Conservation (phyloP, 2,888 invertebrate genomes). For the Buathra laborator region DNA sequence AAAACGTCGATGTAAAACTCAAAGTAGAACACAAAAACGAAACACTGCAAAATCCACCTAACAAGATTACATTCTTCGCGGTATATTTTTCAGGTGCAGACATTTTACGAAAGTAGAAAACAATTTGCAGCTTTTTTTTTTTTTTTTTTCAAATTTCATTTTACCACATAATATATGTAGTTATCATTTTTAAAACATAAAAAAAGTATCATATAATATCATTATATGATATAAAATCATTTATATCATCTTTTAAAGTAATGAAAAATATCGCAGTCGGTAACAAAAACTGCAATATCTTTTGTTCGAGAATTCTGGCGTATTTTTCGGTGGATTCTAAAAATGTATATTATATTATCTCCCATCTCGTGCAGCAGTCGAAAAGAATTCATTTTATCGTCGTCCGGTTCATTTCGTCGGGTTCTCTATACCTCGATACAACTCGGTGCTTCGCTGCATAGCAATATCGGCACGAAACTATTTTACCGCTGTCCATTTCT, state of each 20-base stretch:
- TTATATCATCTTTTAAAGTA: neutral
- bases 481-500: slow-evolving; percentile 30
- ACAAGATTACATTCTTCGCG: neutral
- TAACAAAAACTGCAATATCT: neutral
- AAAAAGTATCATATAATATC: too few species aligned
- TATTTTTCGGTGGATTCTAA: too few species aligned
- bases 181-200: too few species aligned
- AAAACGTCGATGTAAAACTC: slow-evolving; percentile 17
- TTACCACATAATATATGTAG: too few species aligned
- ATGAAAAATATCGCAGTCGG: neutral
- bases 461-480: slow-evolving; percentile 45
- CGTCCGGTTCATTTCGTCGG: slow-evolving; percentile 27
- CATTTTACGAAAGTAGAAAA: neutral
- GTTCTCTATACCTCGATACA: slow-evolving; percentile 5
- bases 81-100: neutral
- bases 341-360: too few species aligned
- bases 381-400: slow-evolving; percentile 48
- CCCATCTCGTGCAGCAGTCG: neutral
- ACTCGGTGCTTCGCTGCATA: slow-evolving; percentile 13
- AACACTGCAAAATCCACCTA: neutral
- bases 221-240: too few species aligned
- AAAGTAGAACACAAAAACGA: slow-evolving; percentile 2
- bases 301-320: neutral
- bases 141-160: neutral
- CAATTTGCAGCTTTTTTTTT: neutral